Conservation (phyloP, 2,797 vertebrate genomes). For the Harpagifer antarcticus region DNA sequence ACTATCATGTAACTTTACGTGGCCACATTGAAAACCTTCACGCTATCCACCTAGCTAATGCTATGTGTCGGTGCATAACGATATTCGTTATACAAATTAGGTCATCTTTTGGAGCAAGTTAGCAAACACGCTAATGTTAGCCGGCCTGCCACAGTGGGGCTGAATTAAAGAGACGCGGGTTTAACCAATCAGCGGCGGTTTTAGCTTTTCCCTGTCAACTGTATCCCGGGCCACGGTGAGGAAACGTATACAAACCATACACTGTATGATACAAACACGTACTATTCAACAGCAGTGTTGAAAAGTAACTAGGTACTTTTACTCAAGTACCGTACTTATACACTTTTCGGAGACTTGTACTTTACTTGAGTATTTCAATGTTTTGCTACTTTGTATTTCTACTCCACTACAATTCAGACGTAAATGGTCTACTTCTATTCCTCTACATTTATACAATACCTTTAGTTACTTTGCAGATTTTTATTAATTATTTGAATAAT, state of each 20-base stretch:
- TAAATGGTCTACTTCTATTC: too few species aligned
- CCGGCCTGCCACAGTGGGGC: not conserved
- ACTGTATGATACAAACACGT: not conserved
- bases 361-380: too few species aligned
- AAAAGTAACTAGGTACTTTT: too few species aligned
- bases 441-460: too few species aligned
- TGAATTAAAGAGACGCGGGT: slow-evolving; percentile 75
- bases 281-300: too few species aligned
- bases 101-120: slow-evolving; percentile 30
- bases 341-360: too few species aligned
- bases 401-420: too few species aligned
- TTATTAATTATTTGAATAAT: too few species aligned
- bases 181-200: slow-evolving; percentile 62
- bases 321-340: too few species aligned
- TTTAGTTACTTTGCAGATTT: too few species aligned
- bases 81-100: not conserved
- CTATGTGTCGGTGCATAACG: not conserved
- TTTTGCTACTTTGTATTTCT: too few species aligned
- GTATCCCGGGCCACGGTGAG: too few species aligned
- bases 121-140: slow-evolving; percentile 45
- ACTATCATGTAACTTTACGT: not conserved
- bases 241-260: not conserved
- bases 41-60: slow-evolving; percentile 34
- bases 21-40: not conserved
- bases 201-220: not conserved